Conservation (phyloP, 2,113 vertebrate genomes). For the Indicator maculatus region DNA sequence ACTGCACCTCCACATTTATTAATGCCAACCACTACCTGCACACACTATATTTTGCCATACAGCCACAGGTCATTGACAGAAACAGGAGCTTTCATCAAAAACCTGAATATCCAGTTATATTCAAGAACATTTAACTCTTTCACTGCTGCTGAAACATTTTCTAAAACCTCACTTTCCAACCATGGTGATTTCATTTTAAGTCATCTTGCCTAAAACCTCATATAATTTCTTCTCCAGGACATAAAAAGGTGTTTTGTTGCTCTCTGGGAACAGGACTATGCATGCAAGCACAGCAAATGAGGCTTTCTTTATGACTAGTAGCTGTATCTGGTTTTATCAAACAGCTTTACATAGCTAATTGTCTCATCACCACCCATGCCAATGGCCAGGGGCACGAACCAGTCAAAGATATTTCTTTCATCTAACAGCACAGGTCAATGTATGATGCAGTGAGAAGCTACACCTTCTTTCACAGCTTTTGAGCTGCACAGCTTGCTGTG, state of each 20-base stretch:
- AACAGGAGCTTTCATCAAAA: neutral
- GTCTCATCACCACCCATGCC: too few species aligned
- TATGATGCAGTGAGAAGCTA: too few species aligned
- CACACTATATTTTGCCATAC: neutral
- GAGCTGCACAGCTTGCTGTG: neutral
- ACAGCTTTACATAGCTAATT: too few species aligned
- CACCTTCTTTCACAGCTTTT: too few species aligned
- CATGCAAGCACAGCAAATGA: neutral
- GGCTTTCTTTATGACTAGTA: neutral
- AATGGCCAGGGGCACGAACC: too few species aligned
- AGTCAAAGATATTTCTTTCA: too few species aligned
- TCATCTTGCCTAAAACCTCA: neutral
- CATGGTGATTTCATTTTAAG: conserved; percentile 1
- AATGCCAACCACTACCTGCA: neutral
- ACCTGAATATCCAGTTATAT: neutral
- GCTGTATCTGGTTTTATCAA: neutral
- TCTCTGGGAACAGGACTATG: neutral
- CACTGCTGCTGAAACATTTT: neutral
- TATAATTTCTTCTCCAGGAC: neutral
- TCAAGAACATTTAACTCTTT: conserved; percentile 14
- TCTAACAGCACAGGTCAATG: too few species aligned
- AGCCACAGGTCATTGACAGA: neutral
- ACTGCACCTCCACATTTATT: neutral
- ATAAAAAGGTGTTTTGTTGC: neutral
- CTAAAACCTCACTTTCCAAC: neutral